Evolutionary conservation across 2,888 invertebrate species (phyloP).

Genomic region (Junonia oenone): DNA sequence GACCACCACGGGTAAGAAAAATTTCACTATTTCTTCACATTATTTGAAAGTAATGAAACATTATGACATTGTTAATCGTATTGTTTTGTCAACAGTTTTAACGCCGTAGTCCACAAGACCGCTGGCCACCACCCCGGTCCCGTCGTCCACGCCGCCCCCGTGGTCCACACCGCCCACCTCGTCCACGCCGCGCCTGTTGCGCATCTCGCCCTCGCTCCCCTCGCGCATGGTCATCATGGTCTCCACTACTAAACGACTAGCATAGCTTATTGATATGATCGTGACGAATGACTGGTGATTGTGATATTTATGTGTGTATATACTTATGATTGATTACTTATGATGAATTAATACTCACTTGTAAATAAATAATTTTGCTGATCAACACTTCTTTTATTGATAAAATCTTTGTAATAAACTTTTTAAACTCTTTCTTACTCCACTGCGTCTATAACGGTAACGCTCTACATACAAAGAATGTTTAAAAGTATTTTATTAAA

Average conservation of each 20-base stretch:
- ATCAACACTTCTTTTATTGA: constrained; percentile 41
- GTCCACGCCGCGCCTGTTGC: constrained; percentile 50
- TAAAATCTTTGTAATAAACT: not conserved
- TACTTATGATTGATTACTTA: constrained; percentile 44
- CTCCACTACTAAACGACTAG: constrained; percentile 61
- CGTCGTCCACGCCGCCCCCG: constrained; percentile 51
- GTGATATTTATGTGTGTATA: constrained; percentile 78
- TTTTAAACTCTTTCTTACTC: no score
- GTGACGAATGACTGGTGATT: constrained; percentile 70
- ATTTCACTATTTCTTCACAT: no score
- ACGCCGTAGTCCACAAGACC: constrained; percentile 77
- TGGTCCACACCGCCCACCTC: constrained; percentile 49
- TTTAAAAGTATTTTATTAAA: not conserved
- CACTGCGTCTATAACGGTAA: no score
- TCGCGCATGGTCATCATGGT: constrained; percentile 67
- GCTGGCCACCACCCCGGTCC: constrained; percentile 70
- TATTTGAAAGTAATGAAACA: no score
- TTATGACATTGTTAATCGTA: no score
- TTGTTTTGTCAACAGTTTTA: constrained; percentile 63
- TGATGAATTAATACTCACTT: constrained; percentile 54
- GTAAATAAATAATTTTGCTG: constrained; percentile 76
- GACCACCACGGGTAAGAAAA: constrained; percentile 81
- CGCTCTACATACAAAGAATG: not conserved
- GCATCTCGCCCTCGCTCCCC: constrained; percentile 42
- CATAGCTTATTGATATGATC: constrained; percentile 45